A percentile compares a stretch with the other conserved stretches of the same genome.
phyloP scores from a whole-genome alignment of 2,797 vertebrate genomes.

The Varecia variegata region DNA sequence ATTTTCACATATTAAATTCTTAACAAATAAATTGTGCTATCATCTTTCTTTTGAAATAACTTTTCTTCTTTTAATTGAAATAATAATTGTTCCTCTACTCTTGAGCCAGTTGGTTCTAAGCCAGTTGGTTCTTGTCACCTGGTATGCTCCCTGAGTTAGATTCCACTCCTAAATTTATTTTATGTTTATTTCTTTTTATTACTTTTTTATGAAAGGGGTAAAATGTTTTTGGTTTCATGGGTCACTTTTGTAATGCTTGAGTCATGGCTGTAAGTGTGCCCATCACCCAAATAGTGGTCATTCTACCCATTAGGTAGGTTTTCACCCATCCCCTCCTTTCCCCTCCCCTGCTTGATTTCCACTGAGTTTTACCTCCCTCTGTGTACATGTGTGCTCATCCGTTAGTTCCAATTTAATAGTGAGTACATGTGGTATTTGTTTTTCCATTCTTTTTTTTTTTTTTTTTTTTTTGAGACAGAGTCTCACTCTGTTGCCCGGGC shows the following conservation, averaged over 20 bases:
- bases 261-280: not conserved
- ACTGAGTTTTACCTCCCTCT: not conserved
- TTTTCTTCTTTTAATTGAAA: conserved; percentile 42
- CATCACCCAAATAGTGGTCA: not conserved
- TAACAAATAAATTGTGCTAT: not conserved
- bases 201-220: not conserved
- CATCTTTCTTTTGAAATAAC: not conserved
- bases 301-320: not conserved
- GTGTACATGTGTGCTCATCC: not conserved
- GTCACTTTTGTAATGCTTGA: not conserved
- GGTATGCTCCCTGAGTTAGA: not conserved
- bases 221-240: not conserved
- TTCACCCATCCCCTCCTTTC: not conserved
- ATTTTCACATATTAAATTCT: not conserved
- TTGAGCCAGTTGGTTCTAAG: not conserved
- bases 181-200: not conserved
- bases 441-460: not conserved
- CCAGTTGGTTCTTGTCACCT: not conserved
- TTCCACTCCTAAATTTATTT: conserved; percentile 42
- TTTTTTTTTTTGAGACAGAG: too few species aligned
- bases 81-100: not conserved
- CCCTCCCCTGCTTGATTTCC: not conserved
- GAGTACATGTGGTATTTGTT: not conserved
- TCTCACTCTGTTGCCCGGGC: too few species aligned
- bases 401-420: not conserved